Conservation (phyloP, 2,113 vertebrate genomes). For the Corythoichthys intestinalis region DNA sequence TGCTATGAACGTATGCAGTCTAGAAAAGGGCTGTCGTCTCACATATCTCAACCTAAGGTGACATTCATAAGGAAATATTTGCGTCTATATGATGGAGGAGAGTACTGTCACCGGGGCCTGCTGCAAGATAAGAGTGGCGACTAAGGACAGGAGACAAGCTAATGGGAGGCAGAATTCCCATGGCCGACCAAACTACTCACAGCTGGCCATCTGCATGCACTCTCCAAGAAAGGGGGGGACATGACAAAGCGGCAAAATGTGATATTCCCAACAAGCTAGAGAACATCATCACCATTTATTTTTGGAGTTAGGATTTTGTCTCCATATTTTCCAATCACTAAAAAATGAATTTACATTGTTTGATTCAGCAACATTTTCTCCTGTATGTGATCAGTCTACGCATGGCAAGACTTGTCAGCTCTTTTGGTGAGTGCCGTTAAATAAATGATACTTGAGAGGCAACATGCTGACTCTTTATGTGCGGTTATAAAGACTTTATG, state of each 20-base stretch:
- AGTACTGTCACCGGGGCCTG: constrained; percentile 37
- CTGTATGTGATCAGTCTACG: neutral
- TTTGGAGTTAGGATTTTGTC: too few species aligned
- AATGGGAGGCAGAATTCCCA: constrained; percentile 60
- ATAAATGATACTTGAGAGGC: constrained; percentile 1
- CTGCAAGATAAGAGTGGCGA: constrained; percentile 65
- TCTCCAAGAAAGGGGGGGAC: constrained; percentile 8
- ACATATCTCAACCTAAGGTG: constrained; percentile 59
- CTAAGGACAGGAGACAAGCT: constrained; percentile 66
- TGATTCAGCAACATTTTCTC: neutral
- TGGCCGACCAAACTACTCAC: constrained; percentile 71
- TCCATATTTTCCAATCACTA: too few species aligned
- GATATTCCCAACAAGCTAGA: constrained; percentile 42
- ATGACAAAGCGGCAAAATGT: constrained; percentile 45
- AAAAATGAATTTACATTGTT: too few species aligned
- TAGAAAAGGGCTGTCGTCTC: constrained; percentile 32
- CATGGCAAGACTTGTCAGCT: neutral
- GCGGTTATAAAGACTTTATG: constrained; percentile 8
- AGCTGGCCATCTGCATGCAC: constrained; percentile 66
- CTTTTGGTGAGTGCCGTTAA: neutral
- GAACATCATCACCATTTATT: neutral
- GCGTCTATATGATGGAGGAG: constrained; percentile 47
- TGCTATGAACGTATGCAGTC: too few species aligned
- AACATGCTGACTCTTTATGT: constrained; percentile 9
- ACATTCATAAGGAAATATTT: constrained; percentile 63